Conservation (phyloP, 1,140 invertebrate genomes). For the Carcinoscorpius rotundicauda region DNA sequence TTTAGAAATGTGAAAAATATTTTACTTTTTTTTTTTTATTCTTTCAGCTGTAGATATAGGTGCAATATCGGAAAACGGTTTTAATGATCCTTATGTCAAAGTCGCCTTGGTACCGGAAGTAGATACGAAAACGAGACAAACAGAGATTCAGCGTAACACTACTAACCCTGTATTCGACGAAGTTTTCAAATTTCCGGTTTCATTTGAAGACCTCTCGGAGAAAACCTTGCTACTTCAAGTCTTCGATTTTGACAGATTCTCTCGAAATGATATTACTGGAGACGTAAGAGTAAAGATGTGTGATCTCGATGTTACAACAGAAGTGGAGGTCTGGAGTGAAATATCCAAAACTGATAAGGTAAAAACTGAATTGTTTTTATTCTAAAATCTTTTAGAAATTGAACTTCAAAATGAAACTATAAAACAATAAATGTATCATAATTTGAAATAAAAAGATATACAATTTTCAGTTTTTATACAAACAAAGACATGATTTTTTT, state of each 20-base stretch:
- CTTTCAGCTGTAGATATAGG: constrained; percentile 62
- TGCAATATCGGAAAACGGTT: constrained; percentile 63
- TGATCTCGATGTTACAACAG: constrained; percentile 15
- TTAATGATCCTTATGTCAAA: constrained; percentile 72
- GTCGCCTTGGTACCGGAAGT: constrained; percentile 32
- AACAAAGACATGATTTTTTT: too few species aligned
- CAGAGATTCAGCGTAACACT: constrained; percentile 32
- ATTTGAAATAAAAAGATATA: too few species aligned
- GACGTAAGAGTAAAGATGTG: constrained; percentile 42
- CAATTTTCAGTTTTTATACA: too few species aligned
- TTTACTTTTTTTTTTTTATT: neutral
- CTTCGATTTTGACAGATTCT: constrained; percentile 82
- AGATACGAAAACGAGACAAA: constrained; percentile 36
- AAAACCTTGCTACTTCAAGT: constrained; percentile 65
- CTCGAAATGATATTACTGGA: constrained; percentile 75
- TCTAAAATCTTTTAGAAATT: too few species aligned
- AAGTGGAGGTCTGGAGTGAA: constrained; percentile 20
- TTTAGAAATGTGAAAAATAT: too few species aligned
- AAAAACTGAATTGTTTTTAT: constrained; percentile 29
- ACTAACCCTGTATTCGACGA: constrained; percentile 34
- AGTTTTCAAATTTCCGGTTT: constrained; percentile 43
- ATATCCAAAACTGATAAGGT: constrained; percentile 44
- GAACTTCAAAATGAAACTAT: too few species aligned
- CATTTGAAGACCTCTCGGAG: constrained; percentile 14
- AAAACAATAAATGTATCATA: too few species aligned